Evolutionary conservation across 1,140 invertebrate genomes (phyloP).

Genomic region (Formica selysi): DNA sequence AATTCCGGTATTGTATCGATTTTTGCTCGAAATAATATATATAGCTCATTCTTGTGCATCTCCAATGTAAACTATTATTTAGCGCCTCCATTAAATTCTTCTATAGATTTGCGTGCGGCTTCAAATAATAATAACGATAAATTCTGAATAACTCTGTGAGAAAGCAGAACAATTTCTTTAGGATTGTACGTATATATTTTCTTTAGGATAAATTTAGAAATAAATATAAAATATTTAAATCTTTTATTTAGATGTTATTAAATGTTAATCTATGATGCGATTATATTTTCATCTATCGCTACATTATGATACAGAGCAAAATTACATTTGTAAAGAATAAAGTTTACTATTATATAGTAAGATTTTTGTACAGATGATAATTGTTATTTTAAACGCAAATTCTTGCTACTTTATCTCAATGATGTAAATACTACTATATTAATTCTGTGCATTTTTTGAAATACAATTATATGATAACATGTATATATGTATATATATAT

Average conservation of each 20-base stretch:
- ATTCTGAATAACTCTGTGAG: background rate
- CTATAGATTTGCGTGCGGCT: conserved; percentile 6
- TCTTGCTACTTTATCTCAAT: conserved; percentile 54
- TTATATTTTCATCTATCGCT: conserved; percentile 61
- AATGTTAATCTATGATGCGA: conserved; percentile 49
- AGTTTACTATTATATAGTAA: conserved; percentile 66
- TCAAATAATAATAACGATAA: conserved; percentile 36
- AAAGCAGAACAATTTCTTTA: conserved; percentile 44
- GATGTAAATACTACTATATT: conserved; percentile 68
- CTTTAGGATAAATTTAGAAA: conserved; percentile 50
- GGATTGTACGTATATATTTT: conserved; percentile 51
- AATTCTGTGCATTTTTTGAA: conserved; percentile 60
- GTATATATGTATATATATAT: conserved; percentile 2
- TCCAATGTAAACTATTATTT: conserved; percentile 25
- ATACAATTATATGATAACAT: conserved; percentile 57
- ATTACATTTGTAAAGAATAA: conserved; percentile 70
- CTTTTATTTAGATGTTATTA: conserved; percentile 47
- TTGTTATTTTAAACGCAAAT: conserved; percentile 52
- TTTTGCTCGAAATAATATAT: background rate
- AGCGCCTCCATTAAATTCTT: conserved; percentile 25
- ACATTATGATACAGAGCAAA: conserved; percentile 55
- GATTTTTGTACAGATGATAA: conserved; percentile 68
- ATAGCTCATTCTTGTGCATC: conserved; percentile 23
- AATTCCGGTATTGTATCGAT: conserved; percentile 6
- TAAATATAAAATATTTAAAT: conserved; percentile 55